phyloP scores from a whole-genome alignment of 2,888 invertebrate genomes.

The Apeira syringaria region DNA sequence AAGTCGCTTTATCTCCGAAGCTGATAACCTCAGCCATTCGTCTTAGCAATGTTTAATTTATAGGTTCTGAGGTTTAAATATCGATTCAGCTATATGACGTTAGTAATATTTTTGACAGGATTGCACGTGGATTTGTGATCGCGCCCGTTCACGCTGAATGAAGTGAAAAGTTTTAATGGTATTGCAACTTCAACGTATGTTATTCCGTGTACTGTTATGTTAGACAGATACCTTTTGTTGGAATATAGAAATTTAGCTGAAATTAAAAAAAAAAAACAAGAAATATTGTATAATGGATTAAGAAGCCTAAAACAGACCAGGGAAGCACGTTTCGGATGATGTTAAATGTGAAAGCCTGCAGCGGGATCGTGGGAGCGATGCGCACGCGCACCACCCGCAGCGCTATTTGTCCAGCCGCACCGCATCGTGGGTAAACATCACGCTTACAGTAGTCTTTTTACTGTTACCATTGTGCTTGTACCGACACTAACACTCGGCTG shows the following conservation, averaged over 20 bases:
- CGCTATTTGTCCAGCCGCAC: constrained; percentile 41
- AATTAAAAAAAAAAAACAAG: not conserved
- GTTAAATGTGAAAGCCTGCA: constrained; percentile 54
- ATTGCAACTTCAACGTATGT: too few species aligned
- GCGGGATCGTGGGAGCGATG: constrained; percentile 42
- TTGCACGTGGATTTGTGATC: not conserved
- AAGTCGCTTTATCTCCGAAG: constrained; percentile 35
- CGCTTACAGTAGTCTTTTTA: constrained; percentile 44
- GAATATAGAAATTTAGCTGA: too few species aligned
- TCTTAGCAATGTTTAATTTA: constrained; percentile 33
- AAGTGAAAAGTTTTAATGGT: too few species aligned
- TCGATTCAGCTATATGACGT: not conserved
- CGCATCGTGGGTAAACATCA: constrained; percentile 52
- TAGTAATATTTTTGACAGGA: not conserved
- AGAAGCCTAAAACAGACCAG: too few species aligned
- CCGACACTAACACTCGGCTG: constrained; percentile 9
- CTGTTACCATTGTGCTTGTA: constrained; percentile 47
- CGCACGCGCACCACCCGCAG: constrained; percentile 36
- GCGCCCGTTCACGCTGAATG: not conserved
- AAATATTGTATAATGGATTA: too few species aligned
- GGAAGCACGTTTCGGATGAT: not conserved
- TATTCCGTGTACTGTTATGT: too few species aligned
- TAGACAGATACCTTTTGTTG: too few species aligned
- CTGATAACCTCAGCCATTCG: constrained; percentile 35
- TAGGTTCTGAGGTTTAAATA: constrained; percentile 1